phyloP scores from a whole-genome alignment of 1,140 invertebrate genomes.

The Protaetia brevitarsis region DNA sequence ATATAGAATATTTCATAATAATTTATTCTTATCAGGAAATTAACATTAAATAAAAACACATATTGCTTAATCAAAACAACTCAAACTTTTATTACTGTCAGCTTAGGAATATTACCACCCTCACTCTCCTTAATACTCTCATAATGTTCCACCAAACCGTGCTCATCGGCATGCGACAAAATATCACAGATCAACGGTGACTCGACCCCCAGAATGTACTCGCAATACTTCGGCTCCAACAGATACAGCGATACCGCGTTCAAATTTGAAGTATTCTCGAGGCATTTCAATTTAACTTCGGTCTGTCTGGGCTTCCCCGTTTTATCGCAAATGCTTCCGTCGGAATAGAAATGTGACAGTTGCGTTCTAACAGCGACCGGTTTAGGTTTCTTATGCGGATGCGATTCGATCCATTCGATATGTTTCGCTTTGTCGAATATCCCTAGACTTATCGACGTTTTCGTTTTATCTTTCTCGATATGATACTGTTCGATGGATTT shows the following conservation, averaged over 20 bases:
- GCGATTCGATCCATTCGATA: conserved; percentile 75
- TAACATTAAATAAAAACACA: no score
- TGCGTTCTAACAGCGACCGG: conserved; percentile 59
- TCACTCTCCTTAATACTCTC: conserved; percentile 25
- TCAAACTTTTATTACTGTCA: conserved; percentile 5
- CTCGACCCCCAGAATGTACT: conserved; percentile 90
- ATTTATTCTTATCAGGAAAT: no score
- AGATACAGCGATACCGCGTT: conserved; percentile 84
- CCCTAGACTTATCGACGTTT: conserved; percentile 74
- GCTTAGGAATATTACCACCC: conserved; percentile 32
- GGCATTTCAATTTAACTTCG: conserved; percentile 70
- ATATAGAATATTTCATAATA: no score
- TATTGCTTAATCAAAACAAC: neutral
- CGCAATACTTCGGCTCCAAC: conserved; percentile 84
- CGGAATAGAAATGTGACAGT: conserved; percentile 83
- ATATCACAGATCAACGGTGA: conserved; percentile 86
- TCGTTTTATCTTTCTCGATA: conserved; percentile 68
- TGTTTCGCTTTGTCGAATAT: conserved; percentile 78
- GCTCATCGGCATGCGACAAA: conserved; percentile 69
- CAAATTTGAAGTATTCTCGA: conserved; percentile 62
- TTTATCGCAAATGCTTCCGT: conserved; percentile 82
- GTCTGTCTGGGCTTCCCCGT: conserved; percentile 76
- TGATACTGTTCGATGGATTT: conserved; percentile 87
- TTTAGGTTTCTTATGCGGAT: conserved; percentile 79
- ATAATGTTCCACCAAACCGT: conserved; percentile 57